Percentiles rank a stretch among this genome's conserved stretches.
Evolutionary conservation across 2,113 vertebrate species (phyloP).

Genomic region (Cyphomyrus plagiostoma): DNA sequence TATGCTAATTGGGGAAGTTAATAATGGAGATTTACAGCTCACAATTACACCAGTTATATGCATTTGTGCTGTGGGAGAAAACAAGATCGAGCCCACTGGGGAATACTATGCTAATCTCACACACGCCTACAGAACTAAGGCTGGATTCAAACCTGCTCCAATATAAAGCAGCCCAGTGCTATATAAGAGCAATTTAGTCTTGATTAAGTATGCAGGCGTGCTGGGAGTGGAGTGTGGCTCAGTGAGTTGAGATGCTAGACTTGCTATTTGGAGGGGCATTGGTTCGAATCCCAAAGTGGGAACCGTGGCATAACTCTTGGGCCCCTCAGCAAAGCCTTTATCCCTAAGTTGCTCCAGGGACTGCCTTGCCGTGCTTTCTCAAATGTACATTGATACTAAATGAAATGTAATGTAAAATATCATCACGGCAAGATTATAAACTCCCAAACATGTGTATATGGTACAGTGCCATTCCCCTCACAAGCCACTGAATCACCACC

Average conservation of each 20-base stretch:
- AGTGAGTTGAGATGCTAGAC: neutral
- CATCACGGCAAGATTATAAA: neutral
- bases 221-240: neutral
- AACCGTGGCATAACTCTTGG: neutral
- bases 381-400: neutral
- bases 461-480: neutral
- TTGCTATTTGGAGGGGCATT: neutral
- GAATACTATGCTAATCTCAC: neutral
- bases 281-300: neutral
- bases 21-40: neutral
- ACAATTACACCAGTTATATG: neutral
- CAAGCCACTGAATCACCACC: neutral
- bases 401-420: neutral
- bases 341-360: neutral
- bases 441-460: neutral
- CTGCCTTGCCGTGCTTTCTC: neutral
- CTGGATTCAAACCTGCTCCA: neutral
- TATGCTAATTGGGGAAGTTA: neutral
- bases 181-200: neutral
- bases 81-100: neutral
- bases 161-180: neutral
- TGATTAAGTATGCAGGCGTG: neutral
- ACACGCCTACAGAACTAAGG: neutral
- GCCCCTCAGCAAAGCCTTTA: neutral
- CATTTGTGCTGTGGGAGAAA: neutral